These are phyloP conservation scores for Cyphomyrus discorhynchus DNA, from an alignment of 2,113 vertebrate genomes.

Conservation along the genomic window DNA sequence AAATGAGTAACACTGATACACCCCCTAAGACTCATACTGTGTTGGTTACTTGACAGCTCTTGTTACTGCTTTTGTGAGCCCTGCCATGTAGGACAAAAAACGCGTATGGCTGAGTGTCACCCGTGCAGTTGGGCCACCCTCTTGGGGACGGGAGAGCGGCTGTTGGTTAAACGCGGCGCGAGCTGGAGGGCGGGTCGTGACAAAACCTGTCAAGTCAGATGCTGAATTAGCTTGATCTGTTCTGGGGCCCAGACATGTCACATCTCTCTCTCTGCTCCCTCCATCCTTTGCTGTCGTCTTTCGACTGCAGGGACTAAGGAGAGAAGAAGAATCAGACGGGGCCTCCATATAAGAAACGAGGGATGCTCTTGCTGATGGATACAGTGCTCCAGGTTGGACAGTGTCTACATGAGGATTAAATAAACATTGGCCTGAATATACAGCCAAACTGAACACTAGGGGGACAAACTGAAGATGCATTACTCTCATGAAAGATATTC, in stretches of 20 bases:
- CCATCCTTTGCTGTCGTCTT: neutral
- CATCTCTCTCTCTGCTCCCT: neutral
- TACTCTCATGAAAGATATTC: neutral
- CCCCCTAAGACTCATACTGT: neutral
- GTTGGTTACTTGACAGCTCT: neutral
- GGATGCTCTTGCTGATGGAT: neutral
- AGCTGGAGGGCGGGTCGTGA: neutral
- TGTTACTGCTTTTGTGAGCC: neutral
- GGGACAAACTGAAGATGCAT: neutral
- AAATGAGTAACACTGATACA: neutral
- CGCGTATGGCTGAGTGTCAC: neutral
- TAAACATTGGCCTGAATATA: neutral
- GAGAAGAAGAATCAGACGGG: neutral
- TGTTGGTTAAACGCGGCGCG: neutral
- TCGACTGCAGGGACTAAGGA: neutral
- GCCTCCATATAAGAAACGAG: neutral
- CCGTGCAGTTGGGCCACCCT: neutral
- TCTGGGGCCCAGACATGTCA: neutral
- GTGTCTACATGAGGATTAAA: neutral
- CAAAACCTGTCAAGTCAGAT: neutral
- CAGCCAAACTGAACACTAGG: neutral
- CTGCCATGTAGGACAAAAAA: neutral
- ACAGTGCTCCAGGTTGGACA: neutral
- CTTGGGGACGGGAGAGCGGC: neutral
- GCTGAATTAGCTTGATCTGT: neutral